Conservation (phyloP, 2,113 vertebrate species). For the Raphicerus campestris region DNA sequence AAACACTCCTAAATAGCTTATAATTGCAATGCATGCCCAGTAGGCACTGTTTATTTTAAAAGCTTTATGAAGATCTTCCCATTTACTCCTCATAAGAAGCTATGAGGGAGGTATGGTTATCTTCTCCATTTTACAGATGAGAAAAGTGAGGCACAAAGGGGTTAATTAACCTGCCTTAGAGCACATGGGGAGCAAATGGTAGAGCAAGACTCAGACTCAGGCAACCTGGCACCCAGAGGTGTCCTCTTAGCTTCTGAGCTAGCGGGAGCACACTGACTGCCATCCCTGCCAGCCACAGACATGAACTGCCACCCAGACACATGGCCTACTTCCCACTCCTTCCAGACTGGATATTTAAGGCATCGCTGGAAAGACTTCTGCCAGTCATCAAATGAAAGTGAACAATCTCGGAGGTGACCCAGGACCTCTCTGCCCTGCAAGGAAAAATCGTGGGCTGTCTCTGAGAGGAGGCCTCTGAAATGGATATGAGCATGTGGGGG, state of each 20-base stretch:
- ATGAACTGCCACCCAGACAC: neutral
- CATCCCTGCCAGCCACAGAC: neutral
- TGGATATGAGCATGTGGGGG: neutral
- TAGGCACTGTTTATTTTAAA: neutral
- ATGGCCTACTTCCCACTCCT: neutral
- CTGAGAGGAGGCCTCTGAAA: neutral
- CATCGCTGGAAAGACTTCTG: neutral
- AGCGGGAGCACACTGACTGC: accelerated
- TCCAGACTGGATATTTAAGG: neutral
- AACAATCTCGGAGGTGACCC: neutral
- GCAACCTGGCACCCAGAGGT: neutral
- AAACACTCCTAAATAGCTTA: neutral
- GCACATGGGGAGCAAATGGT: neutral
- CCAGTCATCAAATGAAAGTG: neutral
- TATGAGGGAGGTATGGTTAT: neutral
- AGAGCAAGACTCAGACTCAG: neutral
- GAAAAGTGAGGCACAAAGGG: neutral
- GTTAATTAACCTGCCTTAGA: neutral
- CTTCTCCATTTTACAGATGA: neutral
- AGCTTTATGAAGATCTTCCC: neutral
- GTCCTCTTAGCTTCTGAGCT: neutral
- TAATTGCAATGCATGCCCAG: neutral
- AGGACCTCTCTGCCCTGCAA: neutral
- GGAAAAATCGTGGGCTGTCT: neutral
- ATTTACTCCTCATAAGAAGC: neutral